Evolutionary conservation across 2,888 invertebrate species (phyloP).

Genomic region (Pseudococcus viburni): DNA sequence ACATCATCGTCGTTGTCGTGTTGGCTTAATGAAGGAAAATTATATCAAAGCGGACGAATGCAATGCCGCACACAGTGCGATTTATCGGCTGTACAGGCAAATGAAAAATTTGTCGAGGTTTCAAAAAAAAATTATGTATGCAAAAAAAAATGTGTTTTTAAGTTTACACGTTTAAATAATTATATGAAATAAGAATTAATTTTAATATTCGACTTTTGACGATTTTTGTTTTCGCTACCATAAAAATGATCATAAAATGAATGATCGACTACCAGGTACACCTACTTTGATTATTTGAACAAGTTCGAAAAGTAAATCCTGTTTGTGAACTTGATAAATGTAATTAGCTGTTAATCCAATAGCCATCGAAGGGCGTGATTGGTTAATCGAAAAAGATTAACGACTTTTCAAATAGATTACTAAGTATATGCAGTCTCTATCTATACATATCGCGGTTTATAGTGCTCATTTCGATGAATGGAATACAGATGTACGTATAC

Average conservation of each 20-base stretch:
- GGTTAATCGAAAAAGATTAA: constrained; percentile 24
- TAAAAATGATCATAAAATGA: too few relatives aligned
- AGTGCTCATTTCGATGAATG: not conserved
- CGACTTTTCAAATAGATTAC: constrained; percentile 17
- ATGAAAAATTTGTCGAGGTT: not conserved
- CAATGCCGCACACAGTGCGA: not conserved
- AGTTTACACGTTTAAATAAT: too few relatives aligned
- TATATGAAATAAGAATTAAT: too few relatives aligned
- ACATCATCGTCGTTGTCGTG: not conserved
- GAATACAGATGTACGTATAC: not conserved
- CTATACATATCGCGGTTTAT: too few relatives aligned
- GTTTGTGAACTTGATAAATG: constrained; percentile 2
- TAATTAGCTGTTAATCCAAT: not conserved
- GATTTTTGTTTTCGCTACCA: too few relatives aligned
- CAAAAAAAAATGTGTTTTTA: not conserved
- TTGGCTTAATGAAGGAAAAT: constrained; percentile 4
- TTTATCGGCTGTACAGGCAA: too few relatives aligned
- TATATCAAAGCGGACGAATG: not conserved
- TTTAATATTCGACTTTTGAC: too few relatives aligned
- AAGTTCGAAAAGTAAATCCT: not conserved
- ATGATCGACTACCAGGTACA: not conserved
- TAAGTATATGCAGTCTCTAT: not conserved
- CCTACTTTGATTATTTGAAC: not conserved
- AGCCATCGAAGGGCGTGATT: not conserved
- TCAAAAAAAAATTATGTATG: not conserved